Base-by-base conservation (phyloP, 1,140 invertebrate genomes). In the Dendrolimus punctatus region DNA sequence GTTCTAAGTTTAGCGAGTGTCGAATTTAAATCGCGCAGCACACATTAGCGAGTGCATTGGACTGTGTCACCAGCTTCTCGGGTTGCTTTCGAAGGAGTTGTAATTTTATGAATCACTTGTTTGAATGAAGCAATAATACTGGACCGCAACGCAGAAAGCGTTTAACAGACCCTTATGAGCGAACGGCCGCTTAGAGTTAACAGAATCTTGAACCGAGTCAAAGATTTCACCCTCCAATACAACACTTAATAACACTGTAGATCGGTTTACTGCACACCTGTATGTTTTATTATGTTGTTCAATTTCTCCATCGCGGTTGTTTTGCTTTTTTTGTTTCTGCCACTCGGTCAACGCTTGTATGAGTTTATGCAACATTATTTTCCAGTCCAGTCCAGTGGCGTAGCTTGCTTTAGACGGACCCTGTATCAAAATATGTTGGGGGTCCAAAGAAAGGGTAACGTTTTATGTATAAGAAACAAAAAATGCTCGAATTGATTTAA, bases 51-150 rank as follows among this genome's bases (percentile, higher is more conserved):
- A 48, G 52, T 57, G 58, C 66, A 64, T 64, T 79, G 67, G 59
- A 76, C 70, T 68, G 70, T 71, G 53, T 66, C 71, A 65, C 55
- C 60, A 46, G 53, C 56, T 62, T 67, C 70, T 73, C 71, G 58
- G 61, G 66, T 78, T 72, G 64, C 64, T 62, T 54, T 59, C 61
- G 53, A 68, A 64, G 58, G 68, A 71, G 62, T 70, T 74, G 66
- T 75, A 84, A 84, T 84, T 84, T 81, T 84, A 81, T 82, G 79
- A 84, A 84, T 84, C 78, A 84, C 66, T 77, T 82, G 68, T 78
- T 81, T 78, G 76, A 81, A 84, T 76, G 80, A 75, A 77, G 77
- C 67, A 76, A 83, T 77, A 76, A 74, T 69, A 66, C 57, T 60
- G 61, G 58, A 61, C 55, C 66, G 68, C 66, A 63, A 64, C 55